A percentile compares a stretch with the other conserved stretches of the same genome.
These are phyloP conservation scores for Natator depressus DNA, from an alignment of 2,113 vertebrate genomes.

Conservation along the genomic window DNA sequence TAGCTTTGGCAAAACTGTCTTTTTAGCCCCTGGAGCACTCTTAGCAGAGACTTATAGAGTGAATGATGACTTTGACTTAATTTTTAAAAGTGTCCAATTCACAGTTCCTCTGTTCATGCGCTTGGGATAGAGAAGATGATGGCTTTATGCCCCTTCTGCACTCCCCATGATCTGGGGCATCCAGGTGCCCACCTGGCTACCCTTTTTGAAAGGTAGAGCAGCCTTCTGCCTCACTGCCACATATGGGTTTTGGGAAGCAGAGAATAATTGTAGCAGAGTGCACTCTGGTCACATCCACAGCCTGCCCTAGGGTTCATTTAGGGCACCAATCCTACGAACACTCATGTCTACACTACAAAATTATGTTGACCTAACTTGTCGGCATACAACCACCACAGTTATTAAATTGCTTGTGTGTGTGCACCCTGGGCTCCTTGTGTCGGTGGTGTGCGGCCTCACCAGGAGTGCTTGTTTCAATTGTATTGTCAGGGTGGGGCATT, in stretches of 20 bases:
- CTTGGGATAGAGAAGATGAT: background rate
- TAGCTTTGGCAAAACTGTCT: background rate
- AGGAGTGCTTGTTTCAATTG: background rate
- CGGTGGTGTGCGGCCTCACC: background rate
- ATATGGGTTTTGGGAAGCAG: background rate
- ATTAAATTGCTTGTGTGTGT: background rate
- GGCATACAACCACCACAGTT: background rate
- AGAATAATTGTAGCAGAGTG: background rate
- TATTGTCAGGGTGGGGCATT: background rate
- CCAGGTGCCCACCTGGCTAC: background rate
- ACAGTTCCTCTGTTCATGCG: background rate
- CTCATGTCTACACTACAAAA: background rate
- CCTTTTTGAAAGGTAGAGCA: accelerated
- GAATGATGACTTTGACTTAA: background rate
- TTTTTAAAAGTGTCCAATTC: background rate
- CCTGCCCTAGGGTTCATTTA: background rate
- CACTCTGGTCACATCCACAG: background rate
- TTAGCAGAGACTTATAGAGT: background rate
- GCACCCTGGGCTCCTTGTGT: background rate
- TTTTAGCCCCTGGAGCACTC: background rate
- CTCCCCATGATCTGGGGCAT: accelerated
- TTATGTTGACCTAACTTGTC: background rate
- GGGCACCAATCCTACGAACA: background rate
- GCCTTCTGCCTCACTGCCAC: background rate
- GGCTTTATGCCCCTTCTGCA: background rate